These are phyloP conservation scores for Nycticryphes semicollaris DNA, from an alignment of 2,113 vertebrate genomes.

Conservation along the genomic window DNA sequence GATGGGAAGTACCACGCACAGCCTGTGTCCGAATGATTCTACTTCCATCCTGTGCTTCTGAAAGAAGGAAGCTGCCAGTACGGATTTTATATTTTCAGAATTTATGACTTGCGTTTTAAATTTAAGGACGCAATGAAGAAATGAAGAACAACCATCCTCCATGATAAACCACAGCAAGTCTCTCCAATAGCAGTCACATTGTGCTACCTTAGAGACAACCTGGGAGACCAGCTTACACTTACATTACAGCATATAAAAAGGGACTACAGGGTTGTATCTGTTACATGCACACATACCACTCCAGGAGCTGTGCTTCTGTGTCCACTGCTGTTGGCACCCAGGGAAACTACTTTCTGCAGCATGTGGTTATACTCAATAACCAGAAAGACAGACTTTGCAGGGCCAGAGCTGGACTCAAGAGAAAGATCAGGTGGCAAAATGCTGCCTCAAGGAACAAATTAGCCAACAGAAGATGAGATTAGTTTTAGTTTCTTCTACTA, in stretches of 20 bases:
- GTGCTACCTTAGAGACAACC: not conserved
- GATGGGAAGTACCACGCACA: not conserved
- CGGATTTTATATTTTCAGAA: not conserved
- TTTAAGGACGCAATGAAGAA: not conserved
- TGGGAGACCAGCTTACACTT: not conserved
- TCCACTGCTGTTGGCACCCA: not conserved
- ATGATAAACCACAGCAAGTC: not conserved
- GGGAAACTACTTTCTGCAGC: not conserved
- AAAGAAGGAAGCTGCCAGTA: not conserved
- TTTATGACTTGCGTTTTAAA: not conserved
- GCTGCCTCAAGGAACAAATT: not conserved
- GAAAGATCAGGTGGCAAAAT: conserved; percentile 14
- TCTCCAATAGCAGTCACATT: not conserved
- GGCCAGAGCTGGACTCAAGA: not conserved
- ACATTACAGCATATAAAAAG: not conserved
- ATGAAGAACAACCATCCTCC: not conserved
- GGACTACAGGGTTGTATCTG: not conserved
- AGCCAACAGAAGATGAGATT: not conserved
- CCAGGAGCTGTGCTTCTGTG: not conserved
- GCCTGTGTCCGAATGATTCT: not conserved
- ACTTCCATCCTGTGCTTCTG: not conserved
- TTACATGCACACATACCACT: not conserved
- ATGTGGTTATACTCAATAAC: not conserved
- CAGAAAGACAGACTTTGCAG: not conserved
- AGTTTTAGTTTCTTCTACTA: not conserved